Conservation (phyloP, 1,140 invertebrate genomes). For the Trypoxylus dichotomus region DNA sequence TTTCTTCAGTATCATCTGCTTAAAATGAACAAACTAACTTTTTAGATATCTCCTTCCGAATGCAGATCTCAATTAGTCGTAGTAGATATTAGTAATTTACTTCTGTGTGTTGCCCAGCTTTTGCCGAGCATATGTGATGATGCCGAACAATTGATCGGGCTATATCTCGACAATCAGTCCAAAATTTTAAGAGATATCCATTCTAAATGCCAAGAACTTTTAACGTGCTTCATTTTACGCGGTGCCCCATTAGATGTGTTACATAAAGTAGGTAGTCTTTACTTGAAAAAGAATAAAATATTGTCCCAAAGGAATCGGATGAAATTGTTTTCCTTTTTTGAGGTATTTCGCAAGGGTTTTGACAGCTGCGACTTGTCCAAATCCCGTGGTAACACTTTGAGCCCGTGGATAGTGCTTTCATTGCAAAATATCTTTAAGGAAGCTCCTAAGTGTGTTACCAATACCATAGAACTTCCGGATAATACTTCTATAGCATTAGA, state of each 20-base stretch:
- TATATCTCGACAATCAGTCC: constrained; percentile 58
- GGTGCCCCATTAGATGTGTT: constrained; percentile 70
- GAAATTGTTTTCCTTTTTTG: too few species aligned
- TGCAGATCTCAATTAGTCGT: constrained; percentile 63
- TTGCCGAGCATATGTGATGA: constrained; percentile 65
- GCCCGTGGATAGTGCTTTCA: constrained; percentile 68
- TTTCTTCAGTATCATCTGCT: background rate
- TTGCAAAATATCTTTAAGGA: constrained; percentile 63
- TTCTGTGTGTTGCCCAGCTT: constrained; percentile 70
- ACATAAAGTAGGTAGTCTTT: constrained; percentile 64
- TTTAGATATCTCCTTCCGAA: constrained; percentile 63
- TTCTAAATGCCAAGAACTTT: constrained; percentile 74
- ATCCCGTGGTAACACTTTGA: constrained; percentile 56
- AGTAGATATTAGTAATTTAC: constrained; percentile 73
- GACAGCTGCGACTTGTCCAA: constrained; percentile 59
- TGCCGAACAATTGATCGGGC: constrained; percentile 64
- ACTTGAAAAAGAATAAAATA: background rate
- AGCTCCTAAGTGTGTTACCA: constrained; percentile 53
- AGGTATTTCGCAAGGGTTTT: constrained; percentile 63
- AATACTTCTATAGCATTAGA: constrained; percentile 67
- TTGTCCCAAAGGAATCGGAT: background rate
- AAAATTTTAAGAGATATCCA: constrained; percentile 74
- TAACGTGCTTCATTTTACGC: constrained; percentile 69
- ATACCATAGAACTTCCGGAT: constrained; percentile 56
- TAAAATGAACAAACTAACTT: constrained; percentile 15